phyloP scores from a whole-genome alignment of 1,140 invertebrate species.

The Helicorthomorpha holstii region DNA sequence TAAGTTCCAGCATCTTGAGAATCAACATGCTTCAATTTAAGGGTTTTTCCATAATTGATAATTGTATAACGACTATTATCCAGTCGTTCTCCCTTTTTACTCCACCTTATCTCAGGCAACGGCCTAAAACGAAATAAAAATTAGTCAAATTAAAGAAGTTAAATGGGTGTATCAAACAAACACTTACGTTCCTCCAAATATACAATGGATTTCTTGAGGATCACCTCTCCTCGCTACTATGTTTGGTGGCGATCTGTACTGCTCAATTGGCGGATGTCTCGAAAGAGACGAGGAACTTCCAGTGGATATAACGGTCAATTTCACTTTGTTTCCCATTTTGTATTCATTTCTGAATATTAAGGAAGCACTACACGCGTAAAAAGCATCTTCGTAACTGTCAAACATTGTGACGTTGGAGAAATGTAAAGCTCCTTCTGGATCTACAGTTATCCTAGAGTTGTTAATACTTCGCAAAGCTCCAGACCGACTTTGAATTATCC shows the following conservation, averaged over 20 bases:
- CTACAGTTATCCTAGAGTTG: conserved; percentile 78
- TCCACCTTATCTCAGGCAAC: conserved; percentile 44
- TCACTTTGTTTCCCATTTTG: conserved; percentile 63
- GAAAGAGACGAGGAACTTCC: conserved; percentile 43
- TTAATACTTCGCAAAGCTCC: conserved; percentile 74
- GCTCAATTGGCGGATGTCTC: conserved; percentile 50
- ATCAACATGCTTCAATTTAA: conserved; percentile 65
- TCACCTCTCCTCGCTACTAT: conserved; percentile 66
- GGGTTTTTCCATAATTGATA: conserved; percentile 74
- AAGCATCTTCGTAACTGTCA: conserved; percentile 64
- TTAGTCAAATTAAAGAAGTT: not conserved
- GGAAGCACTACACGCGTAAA: conserved; percentile 75
- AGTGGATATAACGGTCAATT: conserved; percentile 55
- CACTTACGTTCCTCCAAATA: conserved; percentile 73
- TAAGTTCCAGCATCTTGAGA: conserved; percentile 75
- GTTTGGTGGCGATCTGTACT: conserved; percentile 71
- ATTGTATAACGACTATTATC: conserved; percentile 56
- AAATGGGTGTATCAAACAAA: not conserved
- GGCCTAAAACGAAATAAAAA: conserved; percentile 31
- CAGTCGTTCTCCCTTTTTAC: conserved; percentile 44
- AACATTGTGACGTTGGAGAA: conserved; percentile 77
- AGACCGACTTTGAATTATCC: conserved; percentile 56
- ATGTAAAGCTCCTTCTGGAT: conserved; percentile 84
- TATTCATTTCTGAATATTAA: conserved; percentile 73
- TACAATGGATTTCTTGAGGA: conserved; percentile 65